Percentiles rank a stretch among this genome's conserved stretches.
phyloP scores from a whole-genome alignment of 1,140 invertebrate species.

The Eupristina koningsbergeri region DNA sequence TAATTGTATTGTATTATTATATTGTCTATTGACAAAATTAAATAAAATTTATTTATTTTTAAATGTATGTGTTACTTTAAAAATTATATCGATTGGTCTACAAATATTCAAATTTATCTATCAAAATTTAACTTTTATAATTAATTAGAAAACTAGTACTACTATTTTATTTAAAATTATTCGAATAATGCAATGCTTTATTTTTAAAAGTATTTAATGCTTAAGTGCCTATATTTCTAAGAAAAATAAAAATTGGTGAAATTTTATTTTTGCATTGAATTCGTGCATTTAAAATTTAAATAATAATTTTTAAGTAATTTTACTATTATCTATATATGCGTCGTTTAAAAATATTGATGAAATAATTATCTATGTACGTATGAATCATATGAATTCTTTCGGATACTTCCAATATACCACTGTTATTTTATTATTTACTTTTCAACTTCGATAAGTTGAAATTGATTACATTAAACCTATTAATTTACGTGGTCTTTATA shows the following conservation, averaged over 20 bases:
- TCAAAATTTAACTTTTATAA: too few relatives aligned
- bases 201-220: too few relatives aligned
- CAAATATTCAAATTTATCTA: too few relatives aligned
- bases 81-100: too few relatives aligned
- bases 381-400: neutral
- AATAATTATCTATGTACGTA: constrained; percentile 15
- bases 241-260: neutral
- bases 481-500: neutral
- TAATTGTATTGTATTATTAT: too few relatives aligned
- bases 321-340: neutral
- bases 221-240: neutral
- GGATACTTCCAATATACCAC: neutral
- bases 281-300: neutral
- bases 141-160: too few relatives aligned
- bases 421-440: neutral
- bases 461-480: neutral
- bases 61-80: too few relatives aligned
- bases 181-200: too few relatives aligned
- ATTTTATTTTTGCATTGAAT: neutral
- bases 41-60: too few relatives aligned
- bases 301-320: too few relatives aligned
- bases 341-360: neutral
- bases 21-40: too few relatives aligned
- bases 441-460: neutral
- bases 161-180: too few relatives aligned